Conservation (phyloP, 2,888 invertebrate species). For the Netelia inedita region DNA sequence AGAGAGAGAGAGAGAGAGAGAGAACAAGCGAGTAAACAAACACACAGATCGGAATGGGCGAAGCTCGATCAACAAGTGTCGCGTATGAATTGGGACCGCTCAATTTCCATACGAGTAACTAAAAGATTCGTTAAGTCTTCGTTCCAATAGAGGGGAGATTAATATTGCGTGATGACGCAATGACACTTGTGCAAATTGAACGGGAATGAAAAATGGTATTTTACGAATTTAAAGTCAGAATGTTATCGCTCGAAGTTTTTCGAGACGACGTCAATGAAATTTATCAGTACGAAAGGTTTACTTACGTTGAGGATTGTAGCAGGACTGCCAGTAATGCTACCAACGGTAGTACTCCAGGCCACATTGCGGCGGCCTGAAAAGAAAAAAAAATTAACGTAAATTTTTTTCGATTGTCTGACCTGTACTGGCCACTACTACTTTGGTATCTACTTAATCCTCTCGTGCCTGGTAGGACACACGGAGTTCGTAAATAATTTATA, state of each 20-base stretch:
- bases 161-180: conserved; percentile 13
- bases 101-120: conserved; percentile 66
- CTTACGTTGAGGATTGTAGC: conserved; percentile 83
- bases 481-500: too few relatives aligned
- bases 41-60: conserved; percentile 49
- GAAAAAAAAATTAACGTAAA: conserved; percentile 66
- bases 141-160: conserved; percentile 25
- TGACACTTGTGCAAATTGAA: conserved; percentile 9
- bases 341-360: conserved; percentile 84
- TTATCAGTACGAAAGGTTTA: conserved; percentile 31
- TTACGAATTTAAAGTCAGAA: too few relatives aligned
- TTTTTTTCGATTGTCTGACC: background rate
- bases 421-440: too few relatives aligned
- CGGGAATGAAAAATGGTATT: background rate
- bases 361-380: conserved; percentile 84
- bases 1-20: conserved; percentile 32
- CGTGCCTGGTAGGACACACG: too few relatives aligned
- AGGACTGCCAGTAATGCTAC: conserved; percentile 83
- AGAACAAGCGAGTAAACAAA: conserved; percentile 64
- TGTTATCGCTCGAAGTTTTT: too few relatives aligned
- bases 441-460: too few relatives aligned
- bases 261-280: background rate
- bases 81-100: conserved; percentile 65
- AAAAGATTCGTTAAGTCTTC: conserved; percentile 15
- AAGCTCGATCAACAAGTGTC: conserved; percentile 71